These are phyloP conservation scores for Conus canariensis DNA, from an alignment of 2,888 invertebrate species.

Conservation along the genomic window DNA sequence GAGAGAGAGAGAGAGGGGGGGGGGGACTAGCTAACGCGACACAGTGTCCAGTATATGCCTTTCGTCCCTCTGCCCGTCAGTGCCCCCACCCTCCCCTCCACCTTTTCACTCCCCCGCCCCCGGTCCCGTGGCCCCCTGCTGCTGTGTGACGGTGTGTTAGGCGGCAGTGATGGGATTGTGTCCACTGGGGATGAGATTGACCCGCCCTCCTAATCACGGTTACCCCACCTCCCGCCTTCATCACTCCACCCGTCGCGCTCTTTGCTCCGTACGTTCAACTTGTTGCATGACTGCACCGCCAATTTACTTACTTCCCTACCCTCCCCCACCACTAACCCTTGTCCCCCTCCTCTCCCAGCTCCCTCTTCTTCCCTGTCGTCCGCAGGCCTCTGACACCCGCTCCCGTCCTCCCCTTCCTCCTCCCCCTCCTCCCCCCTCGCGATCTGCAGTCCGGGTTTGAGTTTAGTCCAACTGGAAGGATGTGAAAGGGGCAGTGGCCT, in stretches of 20 bases:
- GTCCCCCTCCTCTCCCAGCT: not conserved
- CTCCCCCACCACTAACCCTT: not conserved
- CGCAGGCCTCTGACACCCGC: not conserved
- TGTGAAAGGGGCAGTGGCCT: not conserved
- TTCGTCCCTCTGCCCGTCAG: no score
- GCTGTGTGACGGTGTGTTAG: not conserved
- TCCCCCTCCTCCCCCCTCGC: no score
- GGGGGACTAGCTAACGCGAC: no score
- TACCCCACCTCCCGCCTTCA: not conserved
- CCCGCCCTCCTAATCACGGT: not conserved
- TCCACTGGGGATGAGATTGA: not conserved
- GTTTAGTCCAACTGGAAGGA: not conserved
- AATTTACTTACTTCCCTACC: not conserved
- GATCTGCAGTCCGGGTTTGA: no score
- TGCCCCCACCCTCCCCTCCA: no score
- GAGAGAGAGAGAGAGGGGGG: no score
- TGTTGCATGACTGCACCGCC: constrained; percentile 8
- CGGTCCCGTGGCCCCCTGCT: no score
- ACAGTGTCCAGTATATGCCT: no score
- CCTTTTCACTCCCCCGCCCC: no score
- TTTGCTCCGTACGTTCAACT: not conserved
- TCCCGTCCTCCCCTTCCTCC: no score
- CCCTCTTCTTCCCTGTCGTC: not conserved
- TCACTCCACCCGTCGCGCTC: no score
- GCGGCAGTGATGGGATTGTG: constrained; percentile 11